Evolutionary conservation across 2,113 vertebrate genomes (phyloP).

Genomic region (Hemibagrus wyckioides): DNA sequence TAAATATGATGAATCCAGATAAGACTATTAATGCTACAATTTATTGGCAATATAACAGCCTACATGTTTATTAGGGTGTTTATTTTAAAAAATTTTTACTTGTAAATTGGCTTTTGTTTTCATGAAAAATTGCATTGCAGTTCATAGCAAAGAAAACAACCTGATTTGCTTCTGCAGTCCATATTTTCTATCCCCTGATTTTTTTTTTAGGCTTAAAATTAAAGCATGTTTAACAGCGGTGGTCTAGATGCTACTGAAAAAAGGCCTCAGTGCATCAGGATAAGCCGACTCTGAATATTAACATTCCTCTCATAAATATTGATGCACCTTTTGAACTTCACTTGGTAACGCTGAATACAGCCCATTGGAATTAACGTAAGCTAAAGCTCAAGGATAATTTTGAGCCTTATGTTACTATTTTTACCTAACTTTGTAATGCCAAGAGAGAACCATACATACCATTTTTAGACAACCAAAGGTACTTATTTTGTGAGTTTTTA

Average conservation of each 20-base stretch:
- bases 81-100: neutral
- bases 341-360: neutral
- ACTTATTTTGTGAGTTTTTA: neutral
- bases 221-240: neutral
- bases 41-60: neutral
- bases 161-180: neutral
- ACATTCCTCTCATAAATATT: neutral
- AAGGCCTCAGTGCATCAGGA: neutral
- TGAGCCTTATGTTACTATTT: neutral
- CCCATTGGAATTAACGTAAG: neutral
- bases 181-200: neutral
- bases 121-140: neutral
- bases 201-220: neutral
- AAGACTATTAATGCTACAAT: neutral
- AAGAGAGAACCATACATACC: neutral
- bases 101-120: neutral
- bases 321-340: neutral
- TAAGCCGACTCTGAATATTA: neutral
- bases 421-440: neutral
- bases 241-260: neutral
- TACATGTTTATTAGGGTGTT: neutral
- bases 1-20: neutral
- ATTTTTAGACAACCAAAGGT: neutral
- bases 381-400: slow-evolving; percentile 6
- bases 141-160: neutral